Evolutionary conservation across 2,797 vertebrate genomes (phyloP).

Genomic region (Kryptopterus vitreolus): DNA sequence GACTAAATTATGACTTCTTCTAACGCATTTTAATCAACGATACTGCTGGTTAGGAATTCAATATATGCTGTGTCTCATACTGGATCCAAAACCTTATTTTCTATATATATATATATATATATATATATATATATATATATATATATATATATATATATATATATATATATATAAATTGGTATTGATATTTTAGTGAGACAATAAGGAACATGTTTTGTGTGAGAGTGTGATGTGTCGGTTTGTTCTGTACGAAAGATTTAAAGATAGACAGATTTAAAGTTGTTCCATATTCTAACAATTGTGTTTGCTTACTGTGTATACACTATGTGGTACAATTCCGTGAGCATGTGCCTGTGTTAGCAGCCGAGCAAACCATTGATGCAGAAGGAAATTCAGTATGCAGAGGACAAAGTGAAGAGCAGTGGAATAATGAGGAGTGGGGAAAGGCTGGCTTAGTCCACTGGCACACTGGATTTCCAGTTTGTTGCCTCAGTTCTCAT

Average conservation of each 20-base stretch:
- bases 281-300: slow-evolving; percentile 4
- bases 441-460: slow-evolving; percentile 68
- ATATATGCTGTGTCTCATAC: neutral
- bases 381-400: slow-evolving; percentile 68
- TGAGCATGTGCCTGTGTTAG: slow-evolving; percentile 34
- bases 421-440: slow-evolving; percentile 69
- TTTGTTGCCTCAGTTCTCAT: slow-evolving; percentile 62
- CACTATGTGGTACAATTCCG: neutral
- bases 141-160: too few relatives aligned
- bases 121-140: too few relatives aligned
- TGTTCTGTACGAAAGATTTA: neutral
- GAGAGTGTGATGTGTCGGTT: slow-evolving; percentile 1
- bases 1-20: too few relatives aligned
- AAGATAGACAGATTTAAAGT: neutral
- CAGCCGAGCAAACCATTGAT: slow-evolving; percentile 46
- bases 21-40: too few relatives aligned
- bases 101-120: too few relatives aligned
- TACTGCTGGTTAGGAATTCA: too few relatives aligned
- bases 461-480: slow-evolving; percentile 73
- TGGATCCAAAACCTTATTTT: neutral
- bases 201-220: too few relatives aligned
- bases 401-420: slow-evolving; percentile 67
- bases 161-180: too few relatives aligned
- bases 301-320: neutral
- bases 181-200: slow-evolving; percentile 24